Evolutionary conservation across 2,888 invertebrate genomes (phyloP).

Genomic region (Sphaerophoria rueppellii): DNA sequence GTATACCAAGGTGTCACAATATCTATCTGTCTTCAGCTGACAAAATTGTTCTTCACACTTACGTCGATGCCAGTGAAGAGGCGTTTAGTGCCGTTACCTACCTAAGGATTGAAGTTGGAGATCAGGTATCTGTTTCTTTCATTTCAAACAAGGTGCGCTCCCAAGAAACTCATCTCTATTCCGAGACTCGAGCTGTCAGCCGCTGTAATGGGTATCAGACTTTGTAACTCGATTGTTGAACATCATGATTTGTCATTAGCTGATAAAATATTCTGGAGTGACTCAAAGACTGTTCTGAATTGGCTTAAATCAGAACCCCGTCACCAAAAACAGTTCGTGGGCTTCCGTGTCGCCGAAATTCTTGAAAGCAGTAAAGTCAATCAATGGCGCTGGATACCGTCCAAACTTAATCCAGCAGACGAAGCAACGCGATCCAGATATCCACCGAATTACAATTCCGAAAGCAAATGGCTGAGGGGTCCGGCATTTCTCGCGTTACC

Average conservation of each 20-base stretch:
- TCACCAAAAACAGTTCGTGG: background rate
- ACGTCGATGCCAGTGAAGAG: conserved; percentile 29
- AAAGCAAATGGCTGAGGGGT: conserved; percentile 32
- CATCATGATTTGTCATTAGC: conserved; percentile 3
- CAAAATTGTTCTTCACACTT: conserved; percentile 4
- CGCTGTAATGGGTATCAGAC: conserved; percentile 15
- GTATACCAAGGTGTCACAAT: conserved; percentile 19
- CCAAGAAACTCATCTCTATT: conserved; percentile 24
- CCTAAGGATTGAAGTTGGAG: conserved; percentile 4
- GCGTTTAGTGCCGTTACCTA: conserved; percentile 44
- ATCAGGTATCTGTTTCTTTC: background rate
- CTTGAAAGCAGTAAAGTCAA: conserved; percentile 14
- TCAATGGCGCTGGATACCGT: conserved; percentile 36
- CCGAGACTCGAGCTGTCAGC: conserved; percentile 28
- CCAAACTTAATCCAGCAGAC: conserved; percentile 36
- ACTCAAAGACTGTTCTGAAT: conserved; percentile 17
- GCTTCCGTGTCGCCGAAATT: background rate
- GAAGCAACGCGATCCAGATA: conserved; percentile 20
- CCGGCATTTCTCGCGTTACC: conserved; percentile 9
- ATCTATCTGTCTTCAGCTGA: background rate
- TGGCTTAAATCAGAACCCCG: conserved; percentile 16
- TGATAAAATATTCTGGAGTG: conserved; percentile 8
- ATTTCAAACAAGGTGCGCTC: conserved; percentile 16
- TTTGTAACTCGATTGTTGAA: conserved; percentile 3
- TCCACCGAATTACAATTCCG: conserved; percentile 4